Conservation (phyloP, 1,140 invertebrate species). For the Ctenoplectra terminalis region DNA sequence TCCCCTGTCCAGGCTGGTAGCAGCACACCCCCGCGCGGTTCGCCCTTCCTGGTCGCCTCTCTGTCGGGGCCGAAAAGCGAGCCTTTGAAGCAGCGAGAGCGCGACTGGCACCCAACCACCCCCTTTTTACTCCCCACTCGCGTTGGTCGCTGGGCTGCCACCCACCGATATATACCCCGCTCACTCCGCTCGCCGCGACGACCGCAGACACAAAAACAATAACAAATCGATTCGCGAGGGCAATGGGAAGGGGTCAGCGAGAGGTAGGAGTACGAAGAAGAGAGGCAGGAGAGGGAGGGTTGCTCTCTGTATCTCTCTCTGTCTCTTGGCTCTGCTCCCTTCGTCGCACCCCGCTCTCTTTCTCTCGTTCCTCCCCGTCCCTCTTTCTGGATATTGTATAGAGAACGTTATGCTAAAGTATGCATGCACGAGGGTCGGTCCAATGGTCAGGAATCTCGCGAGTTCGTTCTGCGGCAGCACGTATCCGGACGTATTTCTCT, state of each 20-base stretch:
- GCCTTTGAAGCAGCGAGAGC: conserved; percentile 57
- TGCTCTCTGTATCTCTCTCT: conserved; percentile 20
- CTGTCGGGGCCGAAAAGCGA: conserved; percentile 64
- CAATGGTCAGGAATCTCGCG: conserved; percentile 71
- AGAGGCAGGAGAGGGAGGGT: conserved; percentile 44
- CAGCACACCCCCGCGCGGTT: conserved; percentile 40
- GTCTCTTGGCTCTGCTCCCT: conserved; percentile 45
- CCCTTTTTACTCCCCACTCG: background rate
- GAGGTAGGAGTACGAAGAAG: conserved; percentile 63
- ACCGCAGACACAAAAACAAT: conserved; percentile 83
- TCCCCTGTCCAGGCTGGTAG: conserved; percentile 13
- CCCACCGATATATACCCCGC: conserved; percentile 65
- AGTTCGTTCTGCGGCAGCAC: conserved; percentile 66
- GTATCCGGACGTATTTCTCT: conserved; percentile 60
- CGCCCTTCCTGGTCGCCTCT: conserved; percentile 61
- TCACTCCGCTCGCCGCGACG: conserved; percentile 69
- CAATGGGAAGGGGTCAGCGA: conserved; percentile 78
- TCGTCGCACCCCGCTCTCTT: conserved; percentile 20
- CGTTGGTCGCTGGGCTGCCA: conserved; percentile 24
- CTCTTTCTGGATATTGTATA: conserved; percentile 73
- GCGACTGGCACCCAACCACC: conserved; percentile 34
- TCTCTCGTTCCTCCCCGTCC: conserved; percentile 43
- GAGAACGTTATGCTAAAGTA: conserved; percentile 75
- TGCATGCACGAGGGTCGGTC: conserved; percentile 72
- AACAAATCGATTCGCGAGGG: conserved; percentile 82